Conservation (phyloP, 2,888 invertebrate species). For the Acleris holmiana region DNA sequence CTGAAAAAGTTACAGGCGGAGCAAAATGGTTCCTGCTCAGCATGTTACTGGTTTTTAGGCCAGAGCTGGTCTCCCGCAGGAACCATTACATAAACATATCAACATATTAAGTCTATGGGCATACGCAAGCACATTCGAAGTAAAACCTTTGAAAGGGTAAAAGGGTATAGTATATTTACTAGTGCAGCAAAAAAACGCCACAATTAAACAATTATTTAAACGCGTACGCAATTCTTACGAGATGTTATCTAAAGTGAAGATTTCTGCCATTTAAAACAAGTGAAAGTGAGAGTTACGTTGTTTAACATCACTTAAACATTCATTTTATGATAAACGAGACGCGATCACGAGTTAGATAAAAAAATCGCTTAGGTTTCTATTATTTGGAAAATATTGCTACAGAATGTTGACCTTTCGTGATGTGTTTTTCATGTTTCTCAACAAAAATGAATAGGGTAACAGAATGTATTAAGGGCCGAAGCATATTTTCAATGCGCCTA, state of each 20-base stretch:
- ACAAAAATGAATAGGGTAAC: too few relatives aligned
- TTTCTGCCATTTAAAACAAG: slow-evolving; percentile 33
- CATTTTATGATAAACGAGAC: slow-evolving; percentile 35
- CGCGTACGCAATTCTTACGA: slow-evolving; percentile 30
- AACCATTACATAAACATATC: too few relatives aligned
- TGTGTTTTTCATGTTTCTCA: background rate
- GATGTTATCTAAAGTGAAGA: slow-evolving; percentile 36
- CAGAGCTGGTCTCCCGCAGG: too few relatives aligned
- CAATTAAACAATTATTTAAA: slow-evolving; percentile 22
- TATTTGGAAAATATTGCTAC: background rate
- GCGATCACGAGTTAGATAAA: slow-evolving; percentile 30
- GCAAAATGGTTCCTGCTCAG: too few relatives aligned
- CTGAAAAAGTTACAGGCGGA: too few relatives aligned
- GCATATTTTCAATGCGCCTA: too few relatives aligned
- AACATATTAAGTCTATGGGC: too few relatives aligned
- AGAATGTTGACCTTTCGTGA: background rate
- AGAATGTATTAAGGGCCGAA: too few relatives aligned
- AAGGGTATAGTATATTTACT: too few relatives aligned
- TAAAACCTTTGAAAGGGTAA: too few relatives aligned
- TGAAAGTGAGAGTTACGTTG: slow-evolving; percentile 35
- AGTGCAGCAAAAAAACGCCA: background rate
- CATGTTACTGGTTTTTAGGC: too few relatives aligned
- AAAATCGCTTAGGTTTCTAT: slow-evolving; percentile 9
- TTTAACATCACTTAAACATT: slow-evolving; percentile 36
- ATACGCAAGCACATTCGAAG: too few relatives aligned